Percentiles rank a stretch among this genome's conserved stretches.
Conservation (phyloP, 2,888 invertebrate genomes). For the Galerucella pusilla region DNA sequence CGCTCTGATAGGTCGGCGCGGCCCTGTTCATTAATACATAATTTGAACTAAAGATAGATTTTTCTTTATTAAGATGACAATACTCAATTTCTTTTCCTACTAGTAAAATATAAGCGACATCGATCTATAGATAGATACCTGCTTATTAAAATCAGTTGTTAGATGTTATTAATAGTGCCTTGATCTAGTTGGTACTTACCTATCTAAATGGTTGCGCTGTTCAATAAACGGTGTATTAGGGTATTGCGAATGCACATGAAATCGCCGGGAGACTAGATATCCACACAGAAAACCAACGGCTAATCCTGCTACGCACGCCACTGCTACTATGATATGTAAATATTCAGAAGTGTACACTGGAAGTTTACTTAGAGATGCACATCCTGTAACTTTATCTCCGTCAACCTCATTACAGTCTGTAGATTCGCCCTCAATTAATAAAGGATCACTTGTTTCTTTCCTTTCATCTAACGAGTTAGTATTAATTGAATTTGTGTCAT, state of each 20-base stretch:
- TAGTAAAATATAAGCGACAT: no score
- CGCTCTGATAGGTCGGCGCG: no score
- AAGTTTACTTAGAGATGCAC: constrained; percentile 66
- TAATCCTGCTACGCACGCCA: constrained; percentile 81
- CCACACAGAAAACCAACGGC: constrained; percentile 87
- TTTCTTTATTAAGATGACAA: no score
- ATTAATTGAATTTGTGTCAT: constrained; percentile 58
- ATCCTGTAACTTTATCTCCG: constrained; percentile 57
- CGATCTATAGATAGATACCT: no score
- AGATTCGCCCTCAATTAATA: constrained; percentile 56
- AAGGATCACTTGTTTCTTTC: constrained; percentile 46
- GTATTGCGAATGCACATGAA: constrained; percentile 76
- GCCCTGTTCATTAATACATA: no score
- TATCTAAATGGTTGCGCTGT: constrained; percentile 82
- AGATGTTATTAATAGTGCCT: not conserved
- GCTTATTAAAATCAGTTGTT: no score
- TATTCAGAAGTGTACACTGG: constrained; percentile 85
- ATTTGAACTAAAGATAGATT: no score
- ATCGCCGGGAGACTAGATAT: constrained; percentile 83
- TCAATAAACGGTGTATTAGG: constrained; percentile 81
- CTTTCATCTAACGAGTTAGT: constrained; percentile 46
- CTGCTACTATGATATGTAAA: constrained; percentile 80
- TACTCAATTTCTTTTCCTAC: no score
- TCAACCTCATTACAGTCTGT: constrained; percentile 57
- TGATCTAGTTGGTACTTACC: constrained; percentile 63